Base-by-base conservation (phyloP, 2,797 vertebrate species). In the Poeciliopsis infans region DNA sequence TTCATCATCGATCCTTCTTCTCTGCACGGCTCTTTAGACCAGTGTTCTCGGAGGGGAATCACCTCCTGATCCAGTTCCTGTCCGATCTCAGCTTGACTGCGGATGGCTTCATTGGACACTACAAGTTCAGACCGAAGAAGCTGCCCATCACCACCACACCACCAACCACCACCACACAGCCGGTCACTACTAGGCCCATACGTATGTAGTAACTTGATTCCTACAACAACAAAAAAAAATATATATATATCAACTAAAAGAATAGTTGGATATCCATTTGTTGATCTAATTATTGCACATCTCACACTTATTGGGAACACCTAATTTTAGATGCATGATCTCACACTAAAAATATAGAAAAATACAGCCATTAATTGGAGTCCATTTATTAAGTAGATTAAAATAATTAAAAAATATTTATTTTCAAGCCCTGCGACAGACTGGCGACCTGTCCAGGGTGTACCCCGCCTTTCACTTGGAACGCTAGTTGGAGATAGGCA, bases 11-110 rank as follows among this genome's bases (percentile, higher is more conserved):
- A 43, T 79, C 76, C 13, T 49, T 33, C 28, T 57, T 57, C 69
- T 61, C 18, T 45, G 18, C 51, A 8, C 93, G 53, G 77, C 76
- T 77, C 86, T 93, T 79, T 90, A 99, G 98, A 85, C 98, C 98
- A 0, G 97, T 99, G 91, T 91, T 97, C 53, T 99, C 98, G 47
- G 97, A 99, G 33, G 96, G 89, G 85, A 99, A 99, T 92, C 97
- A 99, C 88, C 96, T 99, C 83, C 93, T 99, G 0, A 93, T 99
- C 93, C 98, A 99, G 94, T 99, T 99, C 94, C 96, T 99, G 81
- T 99, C 98, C 51, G 98, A 99, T 91, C 95, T 99, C 88, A 99
- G 98, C 89, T 95, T 99, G 79, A 99, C 98, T 12, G 98, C 98
- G 25, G 98, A 99, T 53, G 98, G 98, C 33, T 99, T 99, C 93